Evolutionary conservation across 2,797 vertebrate genomes (phyloP).

Genomic region (Poliocrania exsul): DNA sequence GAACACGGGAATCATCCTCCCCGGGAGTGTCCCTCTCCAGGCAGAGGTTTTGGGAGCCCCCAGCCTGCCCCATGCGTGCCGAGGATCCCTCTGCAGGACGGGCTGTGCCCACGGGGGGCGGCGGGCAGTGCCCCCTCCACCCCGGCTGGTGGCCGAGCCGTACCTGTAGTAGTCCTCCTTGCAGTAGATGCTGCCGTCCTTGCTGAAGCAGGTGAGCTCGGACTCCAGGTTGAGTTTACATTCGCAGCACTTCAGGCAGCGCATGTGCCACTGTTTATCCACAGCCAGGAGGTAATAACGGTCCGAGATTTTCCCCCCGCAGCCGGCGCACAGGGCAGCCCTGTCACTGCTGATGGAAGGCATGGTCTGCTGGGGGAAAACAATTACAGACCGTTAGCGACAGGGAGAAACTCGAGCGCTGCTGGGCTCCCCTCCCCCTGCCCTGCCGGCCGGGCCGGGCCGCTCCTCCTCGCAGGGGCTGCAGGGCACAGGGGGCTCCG

Average conservation of each 20-base stretch:
- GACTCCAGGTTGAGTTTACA: slow-evolving; percentile 98
- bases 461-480: background rate
- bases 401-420: background rate
- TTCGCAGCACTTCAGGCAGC: slow-evolving; percentile 97
- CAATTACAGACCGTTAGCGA: slow-evolving; percentile 43
- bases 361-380: slow-evolving; percentile 82
- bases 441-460: background rate
- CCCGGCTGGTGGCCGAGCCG: background rate
- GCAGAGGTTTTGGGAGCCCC: background rate
- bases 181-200: slow-evolving; percentile 98
- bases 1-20: background rate
- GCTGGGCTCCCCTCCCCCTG: background rate
- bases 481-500: background rate
- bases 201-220: slow-evolving; percentile 98
- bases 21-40: background rate
- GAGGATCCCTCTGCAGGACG: background rate
- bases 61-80: background rate
- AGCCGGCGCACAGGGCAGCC: slow-evolving; percentile 94
- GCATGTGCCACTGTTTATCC: slow-evolving; percentile 99
- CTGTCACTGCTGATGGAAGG: slow-evolving; percentile 92
- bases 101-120: background rate
- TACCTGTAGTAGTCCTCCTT: slow-evolving; percentile 99
- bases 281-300: slow-evolving; percentile 98
- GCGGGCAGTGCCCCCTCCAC: background rate
- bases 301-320: slow-evolving; percentile 94